phyloP scores from a whole-genome alignment of 1,140 invertebrate genomes.

The Ridgeia piscesae region DNA sequence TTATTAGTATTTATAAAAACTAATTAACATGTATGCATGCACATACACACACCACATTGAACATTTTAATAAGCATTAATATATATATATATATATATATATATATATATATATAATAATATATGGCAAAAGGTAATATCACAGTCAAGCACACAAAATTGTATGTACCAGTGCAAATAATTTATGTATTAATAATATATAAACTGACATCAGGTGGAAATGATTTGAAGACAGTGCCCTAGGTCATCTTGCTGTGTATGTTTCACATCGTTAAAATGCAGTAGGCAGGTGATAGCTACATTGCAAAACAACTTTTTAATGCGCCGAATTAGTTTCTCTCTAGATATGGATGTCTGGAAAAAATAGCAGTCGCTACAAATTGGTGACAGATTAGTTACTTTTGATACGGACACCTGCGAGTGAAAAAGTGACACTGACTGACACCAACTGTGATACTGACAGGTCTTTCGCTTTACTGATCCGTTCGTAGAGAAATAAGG shows the following conservation, averaged over 20 bases:
- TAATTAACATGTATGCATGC: too few species aligned
- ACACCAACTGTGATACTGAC: background rate
- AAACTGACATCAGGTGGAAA: too few species aligned
- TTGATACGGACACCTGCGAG: background rate
- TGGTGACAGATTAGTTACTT: background rate
- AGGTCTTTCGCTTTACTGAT: background rate
- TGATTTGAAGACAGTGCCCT: too few species aligned
- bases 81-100: too few species aligned
- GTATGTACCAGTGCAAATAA: too few species aligned
- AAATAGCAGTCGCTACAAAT: background rate
- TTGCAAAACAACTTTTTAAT: background rate
- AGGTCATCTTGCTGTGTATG: background rate
- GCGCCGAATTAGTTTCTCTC: background rate
- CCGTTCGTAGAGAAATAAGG: background rate
- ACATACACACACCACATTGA: too few species aligned
- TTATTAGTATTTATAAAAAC: too few species aligned
- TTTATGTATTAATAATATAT: too few species aligned
- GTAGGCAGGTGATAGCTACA: background rate
- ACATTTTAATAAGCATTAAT: too few species aligned
- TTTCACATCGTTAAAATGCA: background rate
- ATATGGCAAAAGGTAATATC: too few species aligned
- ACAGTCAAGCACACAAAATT: too few species aligned
- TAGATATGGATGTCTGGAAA: background rate
- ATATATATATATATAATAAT: too few species aligned
- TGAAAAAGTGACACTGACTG: background rate